A percentile compares a stretch with the other conserved stretches of the same genome.
Evolutionary conservation across 2,797 vertebrate genomes (phyloP).

Genomic region (Ciconia nigra): DNA sequence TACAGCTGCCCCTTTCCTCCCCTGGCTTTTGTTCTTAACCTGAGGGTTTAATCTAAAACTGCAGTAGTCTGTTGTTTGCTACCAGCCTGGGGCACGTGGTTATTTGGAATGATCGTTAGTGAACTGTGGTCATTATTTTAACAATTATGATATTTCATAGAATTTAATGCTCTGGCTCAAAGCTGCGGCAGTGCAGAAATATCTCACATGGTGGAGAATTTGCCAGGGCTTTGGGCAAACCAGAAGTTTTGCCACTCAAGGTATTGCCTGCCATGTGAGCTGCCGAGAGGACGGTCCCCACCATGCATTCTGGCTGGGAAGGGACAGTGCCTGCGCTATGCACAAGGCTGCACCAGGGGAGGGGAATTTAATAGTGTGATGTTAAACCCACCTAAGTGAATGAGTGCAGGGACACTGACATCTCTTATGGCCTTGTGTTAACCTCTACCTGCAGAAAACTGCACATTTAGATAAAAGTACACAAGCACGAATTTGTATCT

Average conservation of each 20-base stretch:
- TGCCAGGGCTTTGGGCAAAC: neutral
- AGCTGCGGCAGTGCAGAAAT: neutral
- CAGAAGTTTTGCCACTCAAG: neutral
- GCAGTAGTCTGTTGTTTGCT: neutral
- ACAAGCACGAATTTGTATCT: neutral
- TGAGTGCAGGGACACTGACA: neutral
- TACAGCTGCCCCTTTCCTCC: neutral
- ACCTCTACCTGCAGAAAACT: neutral
- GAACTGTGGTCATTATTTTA: neutral
- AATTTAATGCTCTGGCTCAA: neutral
- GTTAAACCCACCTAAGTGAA: neutral
- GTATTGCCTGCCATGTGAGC: neutral
- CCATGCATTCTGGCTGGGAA: neutral
- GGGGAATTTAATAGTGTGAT: neutral
- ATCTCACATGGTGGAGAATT: neutral
- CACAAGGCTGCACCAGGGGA: neutral
- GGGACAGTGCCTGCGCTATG: neutral
- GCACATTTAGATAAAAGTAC: neutral
- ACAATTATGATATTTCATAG: neutral
- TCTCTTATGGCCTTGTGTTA: neutral
- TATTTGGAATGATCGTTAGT: neutral
- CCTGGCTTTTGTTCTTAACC: neutral
- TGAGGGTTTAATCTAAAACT: neutral
- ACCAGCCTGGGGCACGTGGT: neutral
- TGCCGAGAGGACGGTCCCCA: fast-evolving